Conservation (phyloP, 2,797 vertebrate genomes). For the Rhabdophis nuchalis region DNA sequence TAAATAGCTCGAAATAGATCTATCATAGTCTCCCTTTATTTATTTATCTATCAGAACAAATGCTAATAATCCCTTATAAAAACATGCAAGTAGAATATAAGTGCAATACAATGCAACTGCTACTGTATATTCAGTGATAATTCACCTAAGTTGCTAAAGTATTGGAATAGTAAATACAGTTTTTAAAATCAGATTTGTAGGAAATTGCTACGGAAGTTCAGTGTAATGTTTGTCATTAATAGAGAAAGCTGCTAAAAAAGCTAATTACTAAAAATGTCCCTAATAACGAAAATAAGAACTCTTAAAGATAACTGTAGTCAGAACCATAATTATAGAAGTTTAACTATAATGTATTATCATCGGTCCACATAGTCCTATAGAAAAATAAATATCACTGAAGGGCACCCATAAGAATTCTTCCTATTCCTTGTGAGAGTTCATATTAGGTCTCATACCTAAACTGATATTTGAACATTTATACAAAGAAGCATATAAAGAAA, state of each 20-base stretch:
- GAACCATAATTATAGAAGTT: background rate
- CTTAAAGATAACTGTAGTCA: background rate
- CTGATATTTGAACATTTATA: background rate
- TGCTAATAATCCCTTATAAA: background rate
- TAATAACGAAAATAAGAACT: background rate
- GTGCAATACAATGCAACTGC: background rate
- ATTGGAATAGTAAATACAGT: background rate
- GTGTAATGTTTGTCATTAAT: background rate
- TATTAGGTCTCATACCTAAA: background rate
- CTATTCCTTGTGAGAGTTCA: background rate
- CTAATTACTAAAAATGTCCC: background rate
- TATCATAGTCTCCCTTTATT: too few species aligned
- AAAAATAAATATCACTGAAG: background rate
- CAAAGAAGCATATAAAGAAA: background rate
- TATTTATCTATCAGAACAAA: too few species aligned
- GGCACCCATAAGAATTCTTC: background rate
- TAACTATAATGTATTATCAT: background rate
- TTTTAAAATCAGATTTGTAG: background rate
- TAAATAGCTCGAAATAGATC: too few species aligned
- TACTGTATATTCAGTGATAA: background rate
- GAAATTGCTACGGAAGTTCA: background rate
- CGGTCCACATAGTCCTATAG: background rate
- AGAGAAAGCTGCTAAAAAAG: background rate
- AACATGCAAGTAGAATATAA: background rate
- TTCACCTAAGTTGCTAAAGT: background rate